phyloP scores from a whole-genome alignment of 2,113 vertebrate genomes.

The Peucedramus taeniatus region DNA sequence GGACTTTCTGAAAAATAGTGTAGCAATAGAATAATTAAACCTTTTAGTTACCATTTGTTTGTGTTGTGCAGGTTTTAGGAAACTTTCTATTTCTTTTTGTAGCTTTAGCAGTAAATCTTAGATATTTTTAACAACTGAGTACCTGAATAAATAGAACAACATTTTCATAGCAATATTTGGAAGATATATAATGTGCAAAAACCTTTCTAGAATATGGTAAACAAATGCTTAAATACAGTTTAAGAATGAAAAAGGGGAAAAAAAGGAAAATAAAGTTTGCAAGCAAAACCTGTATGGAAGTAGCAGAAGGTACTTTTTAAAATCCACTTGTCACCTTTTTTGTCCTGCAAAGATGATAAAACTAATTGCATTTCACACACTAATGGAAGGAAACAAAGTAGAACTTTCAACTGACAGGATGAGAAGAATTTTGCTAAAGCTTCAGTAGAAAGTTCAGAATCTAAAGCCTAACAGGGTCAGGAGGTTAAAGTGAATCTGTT shows the following conservation, averaged over 20 bases:
- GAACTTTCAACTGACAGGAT: neutral
- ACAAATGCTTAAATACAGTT: neutral
- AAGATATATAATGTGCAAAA: neutral
- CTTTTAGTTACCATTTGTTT: neutral
- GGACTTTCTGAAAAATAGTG: neutral
- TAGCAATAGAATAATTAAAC: neutral
- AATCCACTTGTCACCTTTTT: neutral
- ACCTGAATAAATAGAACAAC: neutral
- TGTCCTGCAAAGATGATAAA: neutral
- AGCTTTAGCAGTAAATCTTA: neutral
- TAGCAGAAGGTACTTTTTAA: neutral
- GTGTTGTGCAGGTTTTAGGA: neutral
- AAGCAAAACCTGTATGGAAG: neutral
- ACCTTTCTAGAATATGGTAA: neutral
- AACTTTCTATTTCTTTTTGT: neutral
- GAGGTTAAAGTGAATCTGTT: neutral
- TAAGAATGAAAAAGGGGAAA: neutral
- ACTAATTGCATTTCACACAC: neutral
- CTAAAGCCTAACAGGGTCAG: neutral
- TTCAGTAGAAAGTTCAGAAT: neutral
- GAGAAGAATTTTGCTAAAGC: constrained; percentile 19
- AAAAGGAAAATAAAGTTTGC: neutral
- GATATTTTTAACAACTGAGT: neutral
- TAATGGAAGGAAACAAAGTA: neutral
- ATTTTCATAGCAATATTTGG: neutral